Base-by-base conservation (phyloP, 2,888 invertebrate species). In the Malthinus flaveolus region DNA sequence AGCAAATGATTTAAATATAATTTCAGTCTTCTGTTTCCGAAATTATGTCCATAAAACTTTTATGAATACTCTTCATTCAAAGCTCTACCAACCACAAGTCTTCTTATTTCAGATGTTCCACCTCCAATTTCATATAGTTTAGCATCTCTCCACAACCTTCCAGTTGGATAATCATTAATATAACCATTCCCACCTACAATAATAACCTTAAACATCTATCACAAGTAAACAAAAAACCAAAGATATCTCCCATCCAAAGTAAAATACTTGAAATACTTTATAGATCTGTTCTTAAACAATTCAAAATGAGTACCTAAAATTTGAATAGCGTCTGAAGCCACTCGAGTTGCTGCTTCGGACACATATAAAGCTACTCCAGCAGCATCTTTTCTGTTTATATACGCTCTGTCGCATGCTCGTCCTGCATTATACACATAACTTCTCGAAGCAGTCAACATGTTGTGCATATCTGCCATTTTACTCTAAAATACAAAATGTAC, bases 41-140 rank as follows among this genome's bases (percentile, higher is more conserved):
- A n/a, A n/a, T n/a, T n/a, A n/a, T n/a, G n/a, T n/a, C n/a, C n/a
- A n/a, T n/a, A n/a, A 7, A n/a, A n/a, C 35, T n/a, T 23, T 39
- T 39, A 56, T 7, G 35, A 53, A 36, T 97, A 97, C 83, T 96
- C 93, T 74, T 84, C 85, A 76, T 94, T 95, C 13, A 97, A 79
- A 35, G 90, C 83, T 73, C 95, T 85, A 10, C 96, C 96, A 71
- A 99, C 97, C 0, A 99, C 82, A 80, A 96, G 85, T 74, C 96
- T 86, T 67, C 99, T 84, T 46, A 98, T 86, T 85, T 99, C 98
- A 53, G 93, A 95, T 1, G 99, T 99, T 9, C 99, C 99, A 15
- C 95, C 99, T 8, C 99, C 99, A 66, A 99, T 99, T 84, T 99
- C 98, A 74, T 97, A 98, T 3, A 99, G 81, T 78, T 99, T 99